phyloP scores from a whole-genome alignment of 1,140 invertebrate species.

The Brachionus plicatilis region DNA sequence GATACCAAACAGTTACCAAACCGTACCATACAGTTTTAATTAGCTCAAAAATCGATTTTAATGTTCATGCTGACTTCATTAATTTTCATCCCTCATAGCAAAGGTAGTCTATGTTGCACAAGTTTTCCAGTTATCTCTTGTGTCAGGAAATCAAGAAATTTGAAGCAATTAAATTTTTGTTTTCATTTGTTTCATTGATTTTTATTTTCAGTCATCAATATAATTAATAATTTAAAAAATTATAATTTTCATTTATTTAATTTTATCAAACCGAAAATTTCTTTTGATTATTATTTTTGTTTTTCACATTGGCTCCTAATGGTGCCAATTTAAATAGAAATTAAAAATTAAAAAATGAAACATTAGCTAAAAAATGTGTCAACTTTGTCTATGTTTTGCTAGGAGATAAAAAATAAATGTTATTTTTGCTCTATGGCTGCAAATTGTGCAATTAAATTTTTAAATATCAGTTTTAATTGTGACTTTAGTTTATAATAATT shows the following conservation, averaged over 20 bases:
- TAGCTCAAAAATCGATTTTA: neutral
- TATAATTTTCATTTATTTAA: too few relatives aligned
- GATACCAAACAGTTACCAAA: neutral
- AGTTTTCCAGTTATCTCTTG: neutral
- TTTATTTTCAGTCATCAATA: too few relatives aligned
- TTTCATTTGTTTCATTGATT: neutral
- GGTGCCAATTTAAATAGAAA: too few relatives aligned
- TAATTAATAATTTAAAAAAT: too few relatives aligned
- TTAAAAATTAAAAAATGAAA: too few relatives aligned
- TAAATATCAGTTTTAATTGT: neutral
- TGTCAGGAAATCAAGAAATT: neutral
- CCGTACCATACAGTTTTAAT: neutral
- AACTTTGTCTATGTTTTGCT: too few relatives aligned
- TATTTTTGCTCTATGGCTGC: neutral
- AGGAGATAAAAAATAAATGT: too few relatives aligned
- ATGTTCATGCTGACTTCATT: neutral
- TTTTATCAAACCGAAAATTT: too few relatives aligned
- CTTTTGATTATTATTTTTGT: too few relatives aligned
- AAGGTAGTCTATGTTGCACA: neutral
- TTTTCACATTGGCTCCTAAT: too few relatives aligned
- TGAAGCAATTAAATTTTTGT: neutral
- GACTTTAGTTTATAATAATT: neutral
- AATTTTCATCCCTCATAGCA: neutral
- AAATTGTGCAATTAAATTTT: neutral
- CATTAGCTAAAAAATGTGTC: too few relatives aligned